Base-by-base conservation (phyloP, 1,140 invertebrate genomes). In the Octopus sinensis region DNA sequence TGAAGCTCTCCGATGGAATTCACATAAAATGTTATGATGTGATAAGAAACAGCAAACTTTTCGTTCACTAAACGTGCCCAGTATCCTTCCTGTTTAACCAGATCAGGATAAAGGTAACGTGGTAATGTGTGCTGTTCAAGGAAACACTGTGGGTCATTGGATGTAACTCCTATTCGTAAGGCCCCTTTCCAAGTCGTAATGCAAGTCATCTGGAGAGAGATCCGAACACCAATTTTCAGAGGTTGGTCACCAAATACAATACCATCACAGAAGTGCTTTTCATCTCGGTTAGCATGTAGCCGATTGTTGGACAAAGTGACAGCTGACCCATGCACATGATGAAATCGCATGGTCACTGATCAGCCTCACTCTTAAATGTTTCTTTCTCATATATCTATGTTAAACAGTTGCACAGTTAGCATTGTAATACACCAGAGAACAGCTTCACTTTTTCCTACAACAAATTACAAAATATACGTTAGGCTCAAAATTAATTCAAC, bases 171-270 rank as follows among this genome's bases (percentile, higher is more conserved):
- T 17, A 92, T 80, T 6, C 91, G 84, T n/a, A 91, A 77, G 7
- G 86, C 89, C 7, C 91, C 91, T 78, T 88, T 91, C 91, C 91
- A 91, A 80, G 87, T 84, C 23, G 82, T 79, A 6, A 84, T 84
- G 51, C 83, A 85, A 3, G 83, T 84, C 52, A 91, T 76, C 76
- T 90, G 86, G 4, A 91, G 30, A 62, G 88, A 88, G 30, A 90
- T 82, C 53, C 89, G 88, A 12, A 88, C 85, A 53, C 87, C 87
- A 53, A 88, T 79, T 81, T 86, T 84, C 13, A 91, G 62, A 5
- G 90, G 88, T 71, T 89, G 86, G 75, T 88, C 86, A 82, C 89
- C 86, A 81, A 91, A 91, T 4, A 88, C 86, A 68, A 91, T 87
- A 3, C 88, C 91, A 86, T 91, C 88, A 81, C 89, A 90, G 83